A percentile compares a stretch with the other conserved stretches of the same genome.
phyloP scores from a whole-genome alignment of 2,888 invertebrate genomes.

The Volucella zonaria region DNA sequence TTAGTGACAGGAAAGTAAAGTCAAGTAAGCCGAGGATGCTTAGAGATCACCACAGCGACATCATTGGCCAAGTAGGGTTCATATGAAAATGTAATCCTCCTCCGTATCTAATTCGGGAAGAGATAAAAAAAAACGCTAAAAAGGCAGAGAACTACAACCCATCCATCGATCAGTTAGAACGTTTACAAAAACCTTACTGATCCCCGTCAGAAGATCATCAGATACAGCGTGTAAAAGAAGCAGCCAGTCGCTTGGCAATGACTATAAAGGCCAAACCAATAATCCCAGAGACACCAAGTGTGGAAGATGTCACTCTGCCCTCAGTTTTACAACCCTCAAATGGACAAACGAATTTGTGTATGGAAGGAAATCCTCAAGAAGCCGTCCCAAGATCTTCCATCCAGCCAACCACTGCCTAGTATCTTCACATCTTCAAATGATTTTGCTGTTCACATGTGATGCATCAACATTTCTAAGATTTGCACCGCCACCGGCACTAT shows the following conservation, averaged over 20 bases:
- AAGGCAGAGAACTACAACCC: slow-evolving; percentile 81
- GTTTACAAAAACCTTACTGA: slow-evolving; percentile 79
- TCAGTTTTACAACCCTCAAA: slow-evolving; percentile 61
- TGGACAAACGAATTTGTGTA: slow-evolving; percentile 77
- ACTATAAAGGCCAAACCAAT: slow-evolving; percentile 55
- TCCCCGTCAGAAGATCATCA: slow-evolving; percentile 81
- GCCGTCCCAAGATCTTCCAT: slow-evolving; percentile 79
- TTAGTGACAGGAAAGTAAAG: slow-evolving; percentile 39
- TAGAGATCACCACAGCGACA: slow-evolving; percentile 91
- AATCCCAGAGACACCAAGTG: slow-evolving; percentile 75
- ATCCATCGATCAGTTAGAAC: slow-evolving; percentile 66
- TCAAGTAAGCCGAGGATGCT: slow-evolving; percentile 87
- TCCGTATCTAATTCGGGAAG: slow-evolving; percentile 86
- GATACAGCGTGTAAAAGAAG: slow-evolving; percentile 79
- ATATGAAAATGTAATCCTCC: slow-evolving; percentile 82
- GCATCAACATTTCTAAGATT: not conserved
- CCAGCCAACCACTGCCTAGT: slow-evolving; percentile 75
- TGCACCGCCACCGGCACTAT: slow-evolving; percentile 34
- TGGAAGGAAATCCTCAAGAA: slow-evolving; percentile 80
- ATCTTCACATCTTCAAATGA: slow-evolving; percentile 54
- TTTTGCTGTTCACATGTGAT: not conserved
- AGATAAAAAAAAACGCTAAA: slow-evolving; percentile 85
- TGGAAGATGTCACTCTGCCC: slow-evolving; percentile 68
- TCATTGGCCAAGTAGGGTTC: slow-evolving; percentile 88
- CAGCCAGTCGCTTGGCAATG: slow-evolving; percentile 77